Percentiles rank a stretch among this genome's conserved stretches.
phyloP scores from a whole-genome alignment of 2,888 invertebrate genomes.

The Ypsolopha sequella region DNA sequence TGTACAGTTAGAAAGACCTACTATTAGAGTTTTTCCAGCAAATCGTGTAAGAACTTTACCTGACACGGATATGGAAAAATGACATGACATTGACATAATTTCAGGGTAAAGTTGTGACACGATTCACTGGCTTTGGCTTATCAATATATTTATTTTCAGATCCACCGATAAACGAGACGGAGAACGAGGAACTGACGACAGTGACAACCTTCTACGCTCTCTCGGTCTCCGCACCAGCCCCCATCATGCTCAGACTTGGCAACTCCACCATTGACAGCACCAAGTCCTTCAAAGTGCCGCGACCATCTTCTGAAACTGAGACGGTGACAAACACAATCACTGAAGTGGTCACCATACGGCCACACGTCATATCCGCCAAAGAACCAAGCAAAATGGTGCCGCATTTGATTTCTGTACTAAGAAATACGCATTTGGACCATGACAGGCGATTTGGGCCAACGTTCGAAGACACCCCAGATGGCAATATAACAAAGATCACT shows the following conservation, averaged over 20 bases:
- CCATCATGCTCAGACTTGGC: constrained; percentile 56
- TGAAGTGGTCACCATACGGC: background rate
- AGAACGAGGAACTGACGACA: constrained; percentile 17
- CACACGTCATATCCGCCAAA: constrained; percentile 3
- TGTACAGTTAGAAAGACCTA: too few species aligned
- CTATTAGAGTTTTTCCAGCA: too few species aligned
- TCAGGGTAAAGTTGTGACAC: too few species aligned
- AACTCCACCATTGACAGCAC: constrained; percentile 66
- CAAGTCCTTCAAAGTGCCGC: constrained; percentile 62
- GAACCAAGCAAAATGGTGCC: constrained; percentile 26
- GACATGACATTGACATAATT: too few species aligned
- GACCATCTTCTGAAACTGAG: constrained; percentile 28
- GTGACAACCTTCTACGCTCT: constrained; percentile 58
- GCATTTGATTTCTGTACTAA: constrained; percentile 40
- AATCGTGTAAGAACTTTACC: too few species aligned
- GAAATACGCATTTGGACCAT: constrained; percentile 60
- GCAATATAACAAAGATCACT: constrained; percentile 77
- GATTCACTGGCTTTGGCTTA: too few species aligned
- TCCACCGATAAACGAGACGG: background rate
- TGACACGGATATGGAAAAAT: too few species aligned
- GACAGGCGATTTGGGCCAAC: constrained; percentile 77
- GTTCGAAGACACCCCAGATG: constrained; percentile 69
- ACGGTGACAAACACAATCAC: constrained; percentile 16
- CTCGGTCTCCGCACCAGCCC: constrained; percentile 47
- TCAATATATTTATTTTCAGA: background rate